A percentile compares a stretch with the other conserved stretches of the same genome.
Evolutionary conservation across 2,113 vertebrate genomes (phyloP).

Genomic region (Diglossa brunneiventris): DNA sequence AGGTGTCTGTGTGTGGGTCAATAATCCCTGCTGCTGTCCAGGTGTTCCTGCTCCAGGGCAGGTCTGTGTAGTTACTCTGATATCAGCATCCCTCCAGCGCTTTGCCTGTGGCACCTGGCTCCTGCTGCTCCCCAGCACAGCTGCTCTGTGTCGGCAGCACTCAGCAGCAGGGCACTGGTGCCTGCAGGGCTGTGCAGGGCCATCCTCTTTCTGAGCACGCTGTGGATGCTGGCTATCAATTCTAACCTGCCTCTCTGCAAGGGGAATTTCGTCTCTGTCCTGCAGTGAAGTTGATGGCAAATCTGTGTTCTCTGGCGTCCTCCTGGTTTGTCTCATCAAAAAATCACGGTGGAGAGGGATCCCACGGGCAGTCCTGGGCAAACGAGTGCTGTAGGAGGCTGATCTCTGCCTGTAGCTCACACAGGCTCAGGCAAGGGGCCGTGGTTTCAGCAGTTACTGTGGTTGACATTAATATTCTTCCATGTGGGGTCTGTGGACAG

Average conservation of each 20-base stretch:
- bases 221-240: neutral
- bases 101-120: accelerated
- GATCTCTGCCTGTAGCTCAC: neutral
- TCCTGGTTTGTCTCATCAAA: neutral
- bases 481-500: neutral
- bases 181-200: neutral
- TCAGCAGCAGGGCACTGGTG: neutral
- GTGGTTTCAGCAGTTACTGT: neutral
- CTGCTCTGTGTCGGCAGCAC: neutral
- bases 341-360: neutral
- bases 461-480: neutral
- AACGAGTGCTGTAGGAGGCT: accelerated
- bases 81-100: neutral
- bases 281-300: neutral
- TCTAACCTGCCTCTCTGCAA: neutral
- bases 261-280: neutral
- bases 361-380: neutral
- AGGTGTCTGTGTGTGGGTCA: neutral
- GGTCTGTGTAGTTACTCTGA: neutral
- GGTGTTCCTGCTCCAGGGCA: neutral
- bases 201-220: accelerated
- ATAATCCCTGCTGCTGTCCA: neutral
- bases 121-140: neutral
- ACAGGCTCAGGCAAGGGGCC: neutral
- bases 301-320: neutral